phyloP scores from a whole-genome alignment of 2,797 vertebrate genomes.

The Limnodromus scolopaceus region DNA sequence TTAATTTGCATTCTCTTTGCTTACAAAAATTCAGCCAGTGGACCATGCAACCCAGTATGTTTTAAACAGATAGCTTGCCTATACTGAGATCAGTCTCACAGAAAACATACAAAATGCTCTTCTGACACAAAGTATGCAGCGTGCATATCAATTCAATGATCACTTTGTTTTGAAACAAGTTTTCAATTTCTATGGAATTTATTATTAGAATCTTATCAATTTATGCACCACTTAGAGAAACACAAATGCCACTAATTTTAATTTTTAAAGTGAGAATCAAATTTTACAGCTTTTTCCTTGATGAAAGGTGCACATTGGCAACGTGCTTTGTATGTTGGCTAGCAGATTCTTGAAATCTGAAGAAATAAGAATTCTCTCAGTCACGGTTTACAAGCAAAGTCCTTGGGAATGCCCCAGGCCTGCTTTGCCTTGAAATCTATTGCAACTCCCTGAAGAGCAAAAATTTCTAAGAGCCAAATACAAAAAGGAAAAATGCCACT shows the following conservation, averaged over 20 bases:
- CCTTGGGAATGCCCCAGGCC: background rate
- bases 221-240: background rate
- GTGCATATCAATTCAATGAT: background rate
- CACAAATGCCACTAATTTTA: background rate
- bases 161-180: background rate
- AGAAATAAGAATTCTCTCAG: background rate
- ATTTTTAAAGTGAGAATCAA: background rate
- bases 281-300: background rate
- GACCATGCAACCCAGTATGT: background rate
- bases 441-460: background rate
- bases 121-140: background rate
- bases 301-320: background rate
- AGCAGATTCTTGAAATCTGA: slow-evolving; percentile 34
- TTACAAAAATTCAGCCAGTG: background rate
- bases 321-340: background rate
- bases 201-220: background rate
- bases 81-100: background rate
- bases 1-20: background rate
- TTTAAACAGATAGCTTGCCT: background rate
- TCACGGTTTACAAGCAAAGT: background rate
- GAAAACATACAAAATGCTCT: background rate
- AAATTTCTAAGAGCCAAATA: background rate
- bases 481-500: background rate
- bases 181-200: background rate
- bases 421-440: background rate